Evolutionary conservation across 2,888 invertebrate genomes (phyloP), one percentile per base, ranked within the genome.

Genomic region (Athetis lepigone): DNA sequence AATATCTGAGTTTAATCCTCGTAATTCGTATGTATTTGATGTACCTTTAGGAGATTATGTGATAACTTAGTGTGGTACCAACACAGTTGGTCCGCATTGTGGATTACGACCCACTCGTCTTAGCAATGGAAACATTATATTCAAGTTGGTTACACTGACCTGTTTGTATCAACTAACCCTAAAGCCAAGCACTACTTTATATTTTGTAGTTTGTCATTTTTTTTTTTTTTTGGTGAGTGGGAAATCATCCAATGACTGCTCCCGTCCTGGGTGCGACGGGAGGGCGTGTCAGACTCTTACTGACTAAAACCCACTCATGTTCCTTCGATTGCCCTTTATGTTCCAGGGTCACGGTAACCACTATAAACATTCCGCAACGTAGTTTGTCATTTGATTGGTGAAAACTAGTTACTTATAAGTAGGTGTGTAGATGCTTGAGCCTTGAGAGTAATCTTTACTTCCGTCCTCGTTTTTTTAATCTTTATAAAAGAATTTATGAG

Each of bases 1-100:
- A 67, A 11, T 18, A 25, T 7, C 23, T 37, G 23, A 4, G 4
- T 54, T 33, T 16, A 46, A 46, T 33, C 5, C 16, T 9, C 8
- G 37, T 3, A 11, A 11, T n/a, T 25, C 19, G 9, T 4, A 11
- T 16, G 13, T 21, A 16, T 59, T 18, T 16, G 16, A 11, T 18
- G 27, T 29, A 21, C 11, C 11, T 42, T n/a, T 58, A 57, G 40
- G 11, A 27, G 37, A 21, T 16, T 5, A 52, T 51, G 36, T 37
- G 19, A 37, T 19, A 8, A 4, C 33, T 33, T 11, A 11, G 33
- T 13, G 33, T 4, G 11, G 13, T n/a, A n/a, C 33, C 13, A n/a
- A n/a, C 33, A 33, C 29, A 29, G 29, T 29, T 8, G 29, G 3
- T 8, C 29, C 11, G 11, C 29, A 11, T 29, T 2, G 29, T 29